Conservation (phyloP, 2,113 vertebrate species). For the Phalacrocorax aristotelis region DNA sequence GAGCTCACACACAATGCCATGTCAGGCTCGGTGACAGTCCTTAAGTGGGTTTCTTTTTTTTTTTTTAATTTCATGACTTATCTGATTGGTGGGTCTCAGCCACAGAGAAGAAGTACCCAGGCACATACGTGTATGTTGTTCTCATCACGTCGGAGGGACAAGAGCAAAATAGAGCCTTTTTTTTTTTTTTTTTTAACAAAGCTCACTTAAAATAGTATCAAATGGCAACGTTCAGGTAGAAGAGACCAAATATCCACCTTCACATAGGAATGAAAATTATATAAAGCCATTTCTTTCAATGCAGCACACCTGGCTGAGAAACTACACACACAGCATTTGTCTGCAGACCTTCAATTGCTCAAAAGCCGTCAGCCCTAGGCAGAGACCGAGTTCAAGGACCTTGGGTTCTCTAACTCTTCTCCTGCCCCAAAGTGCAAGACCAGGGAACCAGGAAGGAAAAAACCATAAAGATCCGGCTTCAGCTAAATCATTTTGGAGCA, state of each 20-base stretch:
- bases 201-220: not conserved
- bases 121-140: rapidly evolving
- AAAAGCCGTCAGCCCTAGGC: not conserved
- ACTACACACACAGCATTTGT: not conserved
- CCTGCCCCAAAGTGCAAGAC: not conserved
- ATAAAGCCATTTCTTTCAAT: not conserved
- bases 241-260: not conserved
- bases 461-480: no score
- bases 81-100: not conserved
- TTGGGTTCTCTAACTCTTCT: not conserved
- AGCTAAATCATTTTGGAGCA: not conserved
- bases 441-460: no score
- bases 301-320: not conserved
- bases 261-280: not conserved
- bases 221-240: not conserved
- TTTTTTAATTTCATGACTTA: not conserved
- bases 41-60: not conserved
- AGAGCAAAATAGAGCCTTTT: not conserved
- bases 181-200: not conserved
- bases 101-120: not conserved
- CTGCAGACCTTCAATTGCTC: not conserved
- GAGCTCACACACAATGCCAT: not conserved
- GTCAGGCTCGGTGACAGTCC: not conserved
- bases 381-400: rapidly evolving
- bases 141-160: not conserved